Evolutionary conservation across 2,113 vertebrate genomes (phyloP), one percentile per base, ranked within the genome.

Genomic region (Elephas maximus): DNA sequence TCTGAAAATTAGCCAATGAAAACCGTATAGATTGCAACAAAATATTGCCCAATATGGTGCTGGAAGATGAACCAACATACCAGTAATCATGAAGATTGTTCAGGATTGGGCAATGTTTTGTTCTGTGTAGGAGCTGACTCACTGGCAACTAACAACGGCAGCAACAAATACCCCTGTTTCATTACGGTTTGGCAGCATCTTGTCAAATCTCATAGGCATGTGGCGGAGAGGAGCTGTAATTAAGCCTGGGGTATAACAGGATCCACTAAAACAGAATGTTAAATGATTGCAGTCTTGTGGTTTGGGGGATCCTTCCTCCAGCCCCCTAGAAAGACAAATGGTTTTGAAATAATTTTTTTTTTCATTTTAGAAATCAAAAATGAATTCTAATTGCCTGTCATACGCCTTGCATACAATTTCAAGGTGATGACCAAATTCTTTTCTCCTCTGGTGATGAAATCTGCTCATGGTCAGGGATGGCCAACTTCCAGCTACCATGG

Each of bases 331-430:
- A 82, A n/a, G 74, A 69, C 24, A 45, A 86, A 53, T 20, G 33
- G 21, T 83, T 41, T 90, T 74, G 73, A 93, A 96, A 92, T 1
- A 14, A 74, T 44, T 2, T 67, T 51, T 67, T 23, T 84, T 88
- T 48, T 14, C 62, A 63, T 2, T 92, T 96, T 41, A 45, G 85
- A 90, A 69, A 82, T 73, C 33, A 85, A 86, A 92, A 93, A n/a
- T 77, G 53, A 95, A 69, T 77, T 79, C 48, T 24, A 94, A 84
- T 78, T 80, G 81, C 71, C 85, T 48, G 9, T 86, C 93, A 15
- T 73, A 9, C 2, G n/a, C 5, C 33, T 53, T 6, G 33, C 33
- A 60, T 30, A 51, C 20, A 21, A 45, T 73, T 60, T 82, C 92
- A 14, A 41, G 93, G 45, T 26, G 20, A 24, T 18, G 1, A 93